A percentile compares a stretch with the other conserved stretches of the same genome.
phyloP scores from a whole-genome alignment of 2,888 invertebrate species.

The Drosophila setosimentum region DNA sequence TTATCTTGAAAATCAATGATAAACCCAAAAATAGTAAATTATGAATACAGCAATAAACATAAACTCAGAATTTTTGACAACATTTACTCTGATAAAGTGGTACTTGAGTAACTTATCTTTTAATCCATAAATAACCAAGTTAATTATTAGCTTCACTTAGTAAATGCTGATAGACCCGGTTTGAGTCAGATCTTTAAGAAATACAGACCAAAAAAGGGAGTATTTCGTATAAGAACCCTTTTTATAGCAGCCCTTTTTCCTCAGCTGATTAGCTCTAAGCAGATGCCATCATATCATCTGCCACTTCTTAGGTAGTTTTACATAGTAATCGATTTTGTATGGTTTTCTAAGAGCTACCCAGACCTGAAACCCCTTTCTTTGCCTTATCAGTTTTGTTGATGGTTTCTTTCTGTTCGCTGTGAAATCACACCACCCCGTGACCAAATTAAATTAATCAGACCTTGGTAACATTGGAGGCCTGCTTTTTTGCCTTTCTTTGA shows the following conservation, averaged over 20 bases:
- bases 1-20: not conserved
- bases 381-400: conserved; percentile 25
- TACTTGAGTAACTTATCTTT: not conserved
- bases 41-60: not conserved
- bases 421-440: conserved; percentile 42
- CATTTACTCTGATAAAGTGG: not conserved
- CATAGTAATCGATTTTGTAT: not conserved
- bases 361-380: conserved; percentile 21
- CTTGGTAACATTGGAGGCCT: conserved; percentile 60
- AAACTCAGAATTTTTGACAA: not conserved
- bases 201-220: not conserved
- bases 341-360: conserved; percentile 6
- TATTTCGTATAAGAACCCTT: not conserved
- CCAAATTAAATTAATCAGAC: conserved; percentile 61
- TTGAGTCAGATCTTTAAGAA: not conserved
- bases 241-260: not conserved
- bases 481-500: conserved; percentile 26
- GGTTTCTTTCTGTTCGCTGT: conserved; percentile 10
- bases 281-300: not conserved
- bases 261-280: not conserved
- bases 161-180: not conserved
- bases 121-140: not conserved
- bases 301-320: not conserved
- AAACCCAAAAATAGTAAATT: not conserved
- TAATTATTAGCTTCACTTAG: not conserved